Evolutionary conservation across 2,797 vertebrate genomes (phyloP).

Genomic region (Arctocebus calabarensis): DNA sequence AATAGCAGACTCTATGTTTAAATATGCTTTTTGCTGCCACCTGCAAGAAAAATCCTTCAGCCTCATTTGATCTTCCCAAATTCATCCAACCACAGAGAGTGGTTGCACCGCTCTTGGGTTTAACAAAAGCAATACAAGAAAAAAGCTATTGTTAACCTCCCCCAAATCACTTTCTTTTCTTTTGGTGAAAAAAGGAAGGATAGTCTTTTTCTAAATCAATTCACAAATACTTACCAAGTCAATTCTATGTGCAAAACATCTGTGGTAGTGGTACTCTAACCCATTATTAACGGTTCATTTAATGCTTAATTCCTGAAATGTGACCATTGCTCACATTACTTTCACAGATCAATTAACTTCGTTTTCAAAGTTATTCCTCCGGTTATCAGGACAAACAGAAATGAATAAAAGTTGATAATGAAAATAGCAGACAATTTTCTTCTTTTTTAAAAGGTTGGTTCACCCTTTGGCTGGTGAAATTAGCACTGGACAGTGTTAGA

Average conservation of each 20-base stretch:
- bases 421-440: conserved; percentile 45
- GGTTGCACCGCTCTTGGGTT: neutral
- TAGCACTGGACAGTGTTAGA: neutral
- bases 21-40: conserved; percentile 29
- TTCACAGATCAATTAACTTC: conserved; percentile 59
- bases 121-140: conserved; percentile 1
- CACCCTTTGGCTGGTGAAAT: conserved; percentile 47
- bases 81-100: conserved; percentile 16
- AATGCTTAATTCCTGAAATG: conserved; percentile 17
- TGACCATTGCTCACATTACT: conserved; percentile 32
- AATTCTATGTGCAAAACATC: conserved; percentile 29
- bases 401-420: conserved; percentile 52
- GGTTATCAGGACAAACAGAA: conserved; percentile 46
- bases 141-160: conserved; percentile 47
- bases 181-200: conserved; percentile 10
- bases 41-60: conserved; percentile 17
- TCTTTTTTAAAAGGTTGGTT: conserved; percentile 56
- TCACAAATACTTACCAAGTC: conserved; percentile 57
- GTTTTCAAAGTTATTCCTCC: conserved; percentile 60
- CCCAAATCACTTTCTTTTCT: conserved; percentile 1
- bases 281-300: conserved; percentile 55
- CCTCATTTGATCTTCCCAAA: conserved; percentile 48
- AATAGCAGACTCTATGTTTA: conserved; percentile 52
- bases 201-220: conserved; percentile 44
- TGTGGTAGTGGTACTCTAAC: conserved; percentile 19